Evolutionary conservation across 2,888 invertebrate species (phyloP), one percentile per base, ranked within the genome.

Genomic region (Seira musarum): DNA sequence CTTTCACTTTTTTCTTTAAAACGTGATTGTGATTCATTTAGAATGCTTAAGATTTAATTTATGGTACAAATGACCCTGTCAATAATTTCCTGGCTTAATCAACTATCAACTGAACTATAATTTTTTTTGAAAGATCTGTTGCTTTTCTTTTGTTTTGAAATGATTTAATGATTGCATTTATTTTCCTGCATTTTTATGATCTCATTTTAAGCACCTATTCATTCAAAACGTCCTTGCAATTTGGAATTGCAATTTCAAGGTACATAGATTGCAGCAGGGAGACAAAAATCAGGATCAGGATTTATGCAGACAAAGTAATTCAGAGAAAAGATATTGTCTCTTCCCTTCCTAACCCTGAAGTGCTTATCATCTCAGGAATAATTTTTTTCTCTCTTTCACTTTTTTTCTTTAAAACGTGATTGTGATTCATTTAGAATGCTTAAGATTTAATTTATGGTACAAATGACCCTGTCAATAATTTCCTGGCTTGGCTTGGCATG

Each of bases 381-480:
- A 30, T 2, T 53, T 53, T 53, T 13, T 6, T 6, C 13, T 40
- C 13, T 40, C 13, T 15, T 53, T 53, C 13, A 3, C 3, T 15
- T 53, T 53, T 53, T 53, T 53, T 30, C 8, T 2, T 8, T 53
- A 53, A 53, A 53, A 53, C 53, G 53, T 53, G 53, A n/a, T n/a
- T n/a, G n/a, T n/a, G n/a, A 53, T 53, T 53, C 53, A 53, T 53
- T 53, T 53, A 3, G 2, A 53, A 53, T n/a, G n/a, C 2, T 53
- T 53, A 3, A 53, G 53, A 53, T 53, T 15, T 53, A 53, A 67
- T 35, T 75, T 75, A 68, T 75, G 3, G 49, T 22, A 13, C 24
- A 63, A 24, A 46, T 72, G 79, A 79, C 79, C 79, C 72, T 78
- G 72, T 63, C 76, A 70, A 70, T 63, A 68, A 40, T 68, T 68